Conservation (phyloP, 2,797 vertebrate genomes). For the Channallabes apus region DNA sequence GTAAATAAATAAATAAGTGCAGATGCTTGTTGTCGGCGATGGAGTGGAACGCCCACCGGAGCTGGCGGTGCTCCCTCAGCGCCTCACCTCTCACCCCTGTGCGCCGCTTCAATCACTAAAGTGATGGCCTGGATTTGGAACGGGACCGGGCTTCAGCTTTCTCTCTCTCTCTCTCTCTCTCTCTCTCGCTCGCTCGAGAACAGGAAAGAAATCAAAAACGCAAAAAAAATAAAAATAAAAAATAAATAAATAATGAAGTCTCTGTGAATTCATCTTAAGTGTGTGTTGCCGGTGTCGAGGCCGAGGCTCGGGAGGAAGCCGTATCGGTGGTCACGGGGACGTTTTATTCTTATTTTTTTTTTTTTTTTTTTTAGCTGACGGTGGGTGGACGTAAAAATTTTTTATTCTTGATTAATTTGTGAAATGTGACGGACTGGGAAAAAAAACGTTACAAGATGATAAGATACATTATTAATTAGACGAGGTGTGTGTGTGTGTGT, state of each 20-base stretch:
- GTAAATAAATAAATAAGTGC: slow-evolving; percentile 24
- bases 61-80: slow-evolving; percentile 15
- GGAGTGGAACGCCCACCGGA: slow-evolving; percentile 35
- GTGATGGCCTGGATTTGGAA: slow-evolving; percentile 36
- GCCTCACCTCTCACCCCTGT: slow-evolving; percentile 42
- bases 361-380: not conserved
- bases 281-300: not conserved
- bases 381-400: not conserved
- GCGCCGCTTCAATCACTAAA: slow-evolving; percentile 37
- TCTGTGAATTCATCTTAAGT: slow-evolving; percentile 10
- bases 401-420: not conserved
- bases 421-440: not conserved
- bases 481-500: not conserved
- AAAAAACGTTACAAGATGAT: not conserved
- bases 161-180: too few species aligned
- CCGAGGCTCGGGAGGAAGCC: not conserved
- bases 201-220: too few species aligned
- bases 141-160: slow-evolving; percentile 15
- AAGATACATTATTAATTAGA: too few species aligned
- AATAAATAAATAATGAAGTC: not conserved
- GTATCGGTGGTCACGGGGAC: not conserved
- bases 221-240: not conserved
- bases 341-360: not conserved
- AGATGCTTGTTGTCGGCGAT: slow-evolving; percentile 8
- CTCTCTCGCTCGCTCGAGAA: not conserved